A percentile compares a stretch with the other conserved stretches of the same genome.
Evolutionary conservation across 2,113 vertebrate genomes (phyloP).

Genomic region (Notothenia rossii): DNA sequence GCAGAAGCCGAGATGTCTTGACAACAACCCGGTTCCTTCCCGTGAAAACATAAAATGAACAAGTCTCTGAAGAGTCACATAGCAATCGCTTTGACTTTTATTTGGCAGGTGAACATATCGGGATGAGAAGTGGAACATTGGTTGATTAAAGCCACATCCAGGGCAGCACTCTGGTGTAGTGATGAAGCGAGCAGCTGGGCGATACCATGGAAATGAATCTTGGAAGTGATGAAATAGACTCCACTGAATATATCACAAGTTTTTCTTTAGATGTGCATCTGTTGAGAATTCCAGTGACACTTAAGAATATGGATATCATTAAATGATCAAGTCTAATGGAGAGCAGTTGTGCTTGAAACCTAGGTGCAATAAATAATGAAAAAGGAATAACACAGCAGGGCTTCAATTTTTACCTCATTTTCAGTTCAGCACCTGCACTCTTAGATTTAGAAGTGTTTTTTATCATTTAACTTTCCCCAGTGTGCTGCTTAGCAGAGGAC

Average conservation of each 20-base stretch:
- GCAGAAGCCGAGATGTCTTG: conserved; percentile 67
- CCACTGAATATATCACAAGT: not conserved
- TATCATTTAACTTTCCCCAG: not conserved
- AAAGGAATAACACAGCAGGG: too few relatives aligned
- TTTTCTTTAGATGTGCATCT: not conserved
- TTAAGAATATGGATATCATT: not conserved
- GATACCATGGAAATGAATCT: conserved; percentile 3
- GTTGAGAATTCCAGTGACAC: not conserved
- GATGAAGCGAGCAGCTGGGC: conserved; percentile 40
- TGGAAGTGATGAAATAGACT: not conserved
- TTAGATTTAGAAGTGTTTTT: too few relatives aligned
- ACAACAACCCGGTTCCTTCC: conserved; percentile 68
- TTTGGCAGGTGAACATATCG: conserved; percentile 33
- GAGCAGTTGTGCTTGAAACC: too few relatives aligned
- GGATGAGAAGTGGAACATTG: conserved; percentile 32
- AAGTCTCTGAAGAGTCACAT: conserved; percentile 62
- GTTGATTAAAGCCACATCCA: conserved; percentile 47
- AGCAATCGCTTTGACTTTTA: conserved; percentile 56
- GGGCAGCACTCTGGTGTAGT: not conserved
- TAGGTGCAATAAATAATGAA: too few relatives aligned
- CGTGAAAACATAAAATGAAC: conserved; percentile 66
- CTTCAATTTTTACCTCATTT: too few relatives aligned
- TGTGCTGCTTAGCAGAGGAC: not conserved
- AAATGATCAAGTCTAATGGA: too few relatives aligned
- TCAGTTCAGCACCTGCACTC: too few relatives aligned